Base-by-base conservation (phyloP, 2,888 invertebrate genomes). In the Lithosia quadra region DNA sequence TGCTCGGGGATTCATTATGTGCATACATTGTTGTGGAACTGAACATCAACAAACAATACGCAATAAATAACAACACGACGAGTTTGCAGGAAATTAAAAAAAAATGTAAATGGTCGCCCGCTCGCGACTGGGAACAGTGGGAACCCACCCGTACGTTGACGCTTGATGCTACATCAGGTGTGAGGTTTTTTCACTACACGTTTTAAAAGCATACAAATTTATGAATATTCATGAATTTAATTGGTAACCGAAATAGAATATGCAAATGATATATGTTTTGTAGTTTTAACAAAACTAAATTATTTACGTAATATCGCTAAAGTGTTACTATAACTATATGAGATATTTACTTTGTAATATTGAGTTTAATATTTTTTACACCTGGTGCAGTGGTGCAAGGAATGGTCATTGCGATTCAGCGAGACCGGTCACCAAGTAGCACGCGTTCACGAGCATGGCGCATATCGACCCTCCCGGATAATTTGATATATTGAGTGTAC, bases 41-140 rank as follows among this genome's bases (percentile, higher is more conserved):
- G 67, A 57, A 49, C 62, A 68, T 74, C 68, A 70, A 64, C 68
- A 72, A 70, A 74, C 74, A 72, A 74, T 70, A 77, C 70, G 77
- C 66, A 74, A 80, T 81, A 80, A 79, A 80, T 79, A 79, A 80
- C 74, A 70, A 73, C 67, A 70, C 73, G 71, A 72, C 68, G 69
- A 73, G 73, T 73, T 71, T 60, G 70, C 76, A 78, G 76, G 72
- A 76, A 78, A 79, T 78, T 71, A 63, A 75, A 77, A 81, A 76
- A 33, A 71, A 67, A 64, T 64, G n/a, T n/a, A n/a, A 76, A 75
- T 63, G 63, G 74, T 67, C 67, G 66, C 58, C 67, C 62, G 67
- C 64, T 59, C 61, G 69, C 65, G 72, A 71, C 71, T 43, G 43
- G 43, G 56, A 24, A 36, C 9, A n/a, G n/a, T 4, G 18, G 21